A percentile compares a stretch with the other conserved stretches of the same genome.
These are phyloP conservation scores for Betta splendens DNA, from an alignment of 2,797 vertebrate genomes.

Conservation along the genomic window DNA sequence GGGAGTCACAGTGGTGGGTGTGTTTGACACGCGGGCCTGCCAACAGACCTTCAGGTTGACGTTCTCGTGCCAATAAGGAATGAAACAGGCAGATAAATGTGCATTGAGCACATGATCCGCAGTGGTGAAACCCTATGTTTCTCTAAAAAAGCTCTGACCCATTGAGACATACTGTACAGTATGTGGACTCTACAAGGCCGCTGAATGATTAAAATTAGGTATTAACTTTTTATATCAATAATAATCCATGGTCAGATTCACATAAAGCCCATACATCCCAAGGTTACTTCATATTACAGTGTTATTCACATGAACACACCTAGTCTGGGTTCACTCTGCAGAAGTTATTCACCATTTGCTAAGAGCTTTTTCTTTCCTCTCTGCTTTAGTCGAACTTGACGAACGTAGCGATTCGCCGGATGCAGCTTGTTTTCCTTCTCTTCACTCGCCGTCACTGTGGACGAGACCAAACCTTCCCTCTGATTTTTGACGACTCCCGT, in stretches of 20 bases:
- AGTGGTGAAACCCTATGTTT: no score
- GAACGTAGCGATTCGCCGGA: slow-evolving; percentile 41
- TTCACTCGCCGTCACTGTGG: slow-evolving; percentile 25
- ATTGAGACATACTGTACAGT: no score
- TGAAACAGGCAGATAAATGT: slow-evolving; percentile 21
- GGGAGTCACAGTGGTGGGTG: slow-evolving; percentile 42
- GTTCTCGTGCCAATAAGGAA: slow-evolving; percentile 24
- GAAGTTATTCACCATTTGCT: slow-evolving; percentile 34
- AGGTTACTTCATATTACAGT: slow-evolving; percentile 21
- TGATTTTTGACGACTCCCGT: slow-evolving; percentile 44
- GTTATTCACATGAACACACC: slow-evolving; percentile 41
- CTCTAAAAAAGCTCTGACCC: no score
- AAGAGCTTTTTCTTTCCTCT: slow-evolving; percentile 12
- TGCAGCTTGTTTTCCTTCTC: slow-evolving; percentile 41
- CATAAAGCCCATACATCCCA: slow-evolving; percentile 30
- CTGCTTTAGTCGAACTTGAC: slow-evolving; percentile 35
- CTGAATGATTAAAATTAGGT: background rate
- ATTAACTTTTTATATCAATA: slow-evolving; percentile 8
- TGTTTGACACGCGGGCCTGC: slow-evolving; percentile 44
- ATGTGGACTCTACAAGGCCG: no score
- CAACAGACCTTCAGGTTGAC: slow-evolving; percentile 38
- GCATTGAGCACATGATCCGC: no score
- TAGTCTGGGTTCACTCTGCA: slow-evolving; percentile 30
- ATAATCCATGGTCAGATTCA: slow-evolving; percentile 28
- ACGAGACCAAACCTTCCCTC: slow-evolving; percentile 28